Base-by-base conservation (phyloP, 2,888 invertebrate genomes). In the Drosophila koepferae region DNA sequence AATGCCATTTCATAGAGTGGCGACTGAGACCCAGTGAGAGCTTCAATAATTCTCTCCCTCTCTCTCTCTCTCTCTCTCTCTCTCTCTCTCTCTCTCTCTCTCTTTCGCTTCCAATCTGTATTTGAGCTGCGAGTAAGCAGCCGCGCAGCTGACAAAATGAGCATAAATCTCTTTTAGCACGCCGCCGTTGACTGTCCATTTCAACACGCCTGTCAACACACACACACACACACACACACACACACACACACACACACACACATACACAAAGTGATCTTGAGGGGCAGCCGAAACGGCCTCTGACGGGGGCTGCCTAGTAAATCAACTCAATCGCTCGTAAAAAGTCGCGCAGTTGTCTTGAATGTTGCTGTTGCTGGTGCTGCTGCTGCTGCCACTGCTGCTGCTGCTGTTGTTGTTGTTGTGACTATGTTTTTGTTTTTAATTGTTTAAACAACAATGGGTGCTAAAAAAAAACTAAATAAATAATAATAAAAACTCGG, bases 371-470 rank as follows among this genome's bases (percentile, higher is more conserved):
- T 64, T 76, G 63, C 63, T 80, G 28, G 63, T 54, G 53, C 55
- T 64, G 56, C 48, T 64, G 56, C 54, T n/a, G n/a, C n/a, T n/a
- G n/a, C n/a, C n/a, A n/a, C 54, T 14, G 14, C 64, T 58, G 56
- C 55, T 64, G 56, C 51, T 64, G 56, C 54, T 58, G 12, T 2
- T 38, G 38, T 54, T 58, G 63, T 72, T 71, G 14, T 4, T 63
- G 56, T 63, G 53, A 10, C 20, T 44, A 6, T 44, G 20, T 7
- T 44, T 44, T 44, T 20, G 44, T 48, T 74, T 91, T 90, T 89
- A 91, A 89, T 90, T 91, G 84, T 91, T 88, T 86, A 85, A 90
- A 76, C 90, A 91, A 91, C 91, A 91, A 90, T 91, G 90, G 91
- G 91, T 83, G 91, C 89, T 86, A 89, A 82, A 86, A 55, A 77